phyloP scores from a whole-genome alignment of 2,888 invertebrate genomes.

The Ferrisia virgata region DNA sequence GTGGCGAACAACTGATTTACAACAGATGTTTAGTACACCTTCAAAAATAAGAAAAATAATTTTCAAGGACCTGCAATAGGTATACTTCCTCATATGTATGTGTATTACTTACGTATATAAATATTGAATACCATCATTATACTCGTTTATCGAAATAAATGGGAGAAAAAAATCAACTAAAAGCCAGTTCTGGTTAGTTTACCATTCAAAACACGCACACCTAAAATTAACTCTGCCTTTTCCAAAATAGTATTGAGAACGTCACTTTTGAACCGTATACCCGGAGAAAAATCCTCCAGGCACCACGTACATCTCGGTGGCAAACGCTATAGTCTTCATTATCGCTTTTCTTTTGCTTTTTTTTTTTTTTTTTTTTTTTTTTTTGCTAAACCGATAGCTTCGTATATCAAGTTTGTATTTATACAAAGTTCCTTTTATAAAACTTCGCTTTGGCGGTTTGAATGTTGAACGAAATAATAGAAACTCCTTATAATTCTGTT shows the following conservation, averaged over 20 bases:
- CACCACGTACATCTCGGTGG: constrained; percentile 5
- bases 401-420: constrained; percentile 37
- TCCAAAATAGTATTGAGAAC: not conserved
- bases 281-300: not conserved
- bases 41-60: too few species aligned
- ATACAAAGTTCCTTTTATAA: constrained; percentile 32
- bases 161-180: not conserved
- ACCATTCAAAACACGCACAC: not conserved
- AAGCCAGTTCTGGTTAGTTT: not conserved
- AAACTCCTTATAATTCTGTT: constrained; percentile 35
- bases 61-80: too few species aligned
- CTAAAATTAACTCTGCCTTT: not conserved
- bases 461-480: constrained; percentile 34
- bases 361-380: not conserved
- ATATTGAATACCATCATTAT: not conserved
- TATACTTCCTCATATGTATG: too few species aligned
- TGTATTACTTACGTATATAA: too few species aligned
- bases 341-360: not conserved
- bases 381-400: constrained; percentile 15
- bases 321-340: constrained; percentile 10
- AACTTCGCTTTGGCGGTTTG: constrained; percentile 33
- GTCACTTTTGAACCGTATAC: constrained; percentile 4
- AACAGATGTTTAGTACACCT: too few species aligned
- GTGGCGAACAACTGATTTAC: too few species aligned
- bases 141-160: not conserved